Evolutionary conservation across 2,888 invertebrate species (phyloP), one percentile per base, ranked within the genome.

Genomic region (Pimpla rufipes): DNA sequence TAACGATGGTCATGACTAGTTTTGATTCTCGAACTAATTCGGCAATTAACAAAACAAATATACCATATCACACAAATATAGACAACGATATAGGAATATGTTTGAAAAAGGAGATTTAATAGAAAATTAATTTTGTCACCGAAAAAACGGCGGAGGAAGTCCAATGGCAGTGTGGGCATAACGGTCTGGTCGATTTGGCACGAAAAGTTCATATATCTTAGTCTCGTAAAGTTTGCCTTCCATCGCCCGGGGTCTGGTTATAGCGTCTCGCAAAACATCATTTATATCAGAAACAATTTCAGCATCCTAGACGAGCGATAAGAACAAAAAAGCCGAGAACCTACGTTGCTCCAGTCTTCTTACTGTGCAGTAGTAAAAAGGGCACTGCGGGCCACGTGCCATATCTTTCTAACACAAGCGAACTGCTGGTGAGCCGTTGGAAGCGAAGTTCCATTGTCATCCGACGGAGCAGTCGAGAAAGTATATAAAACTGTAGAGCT

Each of bases 401-500:
- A 37, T 74, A 74, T 74, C 73, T 74, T 55, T 45, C 57, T 57
- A 40, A 40, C 42, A 42, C 57, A 35, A 67, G 45, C 42, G 66
- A 42, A 29, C 52, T 11, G 29, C 70, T 10, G 57, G 29, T 55
- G 35, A 7, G 37, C 66, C 57, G 18, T 45, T 67, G 47, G 29
- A 52, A 76, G 57, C 67, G n/a, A 67, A 59, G 67, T 67, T 67
- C 18, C 76, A 76, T 76, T 76, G 67, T 76, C 57, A 57, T 67
- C 57, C 76, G 57, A 18, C 76, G 57, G 55, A 76, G 67, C 23
- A 67, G 45, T 57, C 67, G 35, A 40, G 76, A 67, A 67, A 42
- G 47, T 47, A 47, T 67, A 67, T 76, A 76, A 76, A 76, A 76
- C 52, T 57, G 57, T 23, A 16, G 66, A 76, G 29, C 45, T 35